Evolutionary conservation across 2,797 vertebrate genomes (phyloP), one percentile per base, ranked within the genome.

Genomic region (Gallinago nigripennis): DNA sequence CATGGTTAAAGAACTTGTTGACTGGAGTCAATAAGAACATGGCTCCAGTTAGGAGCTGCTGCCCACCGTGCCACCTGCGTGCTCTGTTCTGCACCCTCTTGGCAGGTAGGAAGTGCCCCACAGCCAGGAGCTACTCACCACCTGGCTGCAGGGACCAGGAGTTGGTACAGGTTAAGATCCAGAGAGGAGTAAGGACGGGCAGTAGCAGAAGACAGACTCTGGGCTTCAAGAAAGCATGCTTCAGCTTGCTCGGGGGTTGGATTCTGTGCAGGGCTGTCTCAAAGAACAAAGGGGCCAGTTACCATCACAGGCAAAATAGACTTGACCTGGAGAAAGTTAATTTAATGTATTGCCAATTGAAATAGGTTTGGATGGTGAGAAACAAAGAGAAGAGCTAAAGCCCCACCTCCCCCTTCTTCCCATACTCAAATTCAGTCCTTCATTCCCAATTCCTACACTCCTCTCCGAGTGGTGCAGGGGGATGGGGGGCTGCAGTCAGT

Each of bases 51-150:
- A 54, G 23, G 6, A 33, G 46, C 18, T 68, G 39, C 23, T 63
- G 11, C 10, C 11, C 21, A 3, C 19, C 37, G 2, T 11, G 31
- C 30, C 46, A 23, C n/a, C 24, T 14, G 18, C 1, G 1, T n/a
- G 23, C 23, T 25, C 30, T 65, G 21, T 10, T 84, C 24, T n/a
- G 23, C 18, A 61, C 6, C 9, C 16, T 4, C 12, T 8, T 24
- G 16, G 17, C 46, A 85, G 41, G 3, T 2, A 61, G 43, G 7
- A 43, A 50, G 16, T 6, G 4, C 20, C 41, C 13, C 39, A 41
- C 24, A 37, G 39, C 6, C 30, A 64, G 50, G 11, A 60, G 46
- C 23, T 24, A 48, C 46, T 48, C 23, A 48, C 23, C 46, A 48
- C 23, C 46, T 24, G 46, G 23, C 46, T 48, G 46, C 46, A 48